Base-by-base conservation (phyloP, 2,113 vertebrate species). In the Orientallactaga bullata region DNA sequence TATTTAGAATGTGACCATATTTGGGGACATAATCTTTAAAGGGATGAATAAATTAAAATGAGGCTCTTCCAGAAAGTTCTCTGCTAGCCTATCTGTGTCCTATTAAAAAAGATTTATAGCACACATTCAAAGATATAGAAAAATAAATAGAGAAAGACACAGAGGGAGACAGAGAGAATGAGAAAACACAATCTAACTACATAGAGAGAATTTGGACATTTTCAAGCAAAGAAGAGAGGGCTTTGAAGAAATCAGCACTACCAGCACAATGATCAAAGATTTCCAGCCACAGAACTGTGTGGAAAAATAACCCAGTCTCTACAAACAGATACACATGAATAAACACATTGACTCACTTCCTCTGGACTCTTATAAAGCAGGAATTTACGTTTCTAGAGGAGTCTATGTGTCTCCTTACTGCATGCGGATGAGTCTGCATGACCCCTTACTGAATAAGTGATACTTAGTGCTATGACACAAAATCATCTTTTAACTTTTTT, bases 121-220 rank as follows among this genome's bases (percentile, higher is more conserved):
- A 47, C 42, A 47, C 42, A 47, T 8, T 47, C 42, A 47, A 8
- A 47, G 42, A 47, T 8, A 47, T 5, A 47, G 42, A 8, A 6
- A 47, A 47, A 47, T 5, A 47, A 47, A 47, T 47, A 47, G 42
- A 47, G 42, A 47, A 47, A 47, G 47, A 51, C 32, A 32, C 35
- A 37, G 23, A 16, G 39, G 12, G 16, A 35, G 0, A 0, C 2
- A 82, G 1, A 30, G 20, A 77, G 8, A n/a, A 28, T 4, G 42
- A 47, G 42, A 47, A 47, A 47, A 47, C 42, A 47, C 42, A 16
- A 20, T 9, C 0, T 35, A 23, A 86, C 35, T 32, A 91, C 39
- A 21, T 1, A 35, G 18, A 23, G 23, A 51, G 63, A 6, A 8
- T 9, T 0, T 7, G n/a, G 18, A 28, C 28, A 2, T 7, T 28